Evolutionary conservation across 2,888 invertebrate species (phyloP).

Genomic region (Parnassius mnemosyne): DNA sequence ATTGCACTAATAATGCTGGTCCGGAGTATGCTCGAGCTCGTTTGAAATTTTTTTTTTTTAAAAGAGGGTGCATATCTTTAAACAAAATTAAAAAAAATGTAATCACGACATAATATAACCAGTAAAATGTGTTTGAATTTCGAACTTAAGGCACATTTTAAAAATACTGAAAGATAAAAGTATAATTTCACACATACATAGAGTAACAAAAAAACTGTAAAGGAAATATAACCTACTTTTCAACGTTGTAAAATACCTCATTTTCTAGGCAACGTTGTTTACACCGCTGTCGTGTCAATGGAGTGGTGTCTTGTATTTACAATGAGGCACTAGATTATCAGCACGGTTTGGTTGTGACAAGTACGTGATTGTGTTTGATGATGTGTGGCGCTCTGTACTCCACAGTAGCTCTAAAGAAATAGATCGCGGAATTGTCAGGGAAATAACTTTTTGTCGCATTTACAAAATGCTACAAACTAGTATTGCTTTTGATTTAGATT

Average conservation of each 20-base stretch:
- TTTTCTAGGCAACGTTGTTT: constrained; percentile 17
- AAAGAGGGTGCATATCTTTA: too few species aligned
- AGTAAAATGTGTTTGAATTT: too few species aligned
- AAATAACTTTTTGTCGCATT: background rate
- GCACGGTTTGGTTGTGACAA: constrained; percentile 18
- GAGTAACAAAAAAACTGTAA: constrained; percentile 1
- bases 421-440: constrained; percentile 4
- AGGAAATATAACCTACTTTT: constrained; percentile 20
- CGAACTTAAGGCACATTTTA: too few species aligned
- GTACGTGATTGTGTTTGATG: constrained; percentile 22
- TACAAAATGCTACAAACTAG: too few species aligned
- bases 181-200: background rate
- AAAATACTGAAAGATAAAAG: too few species aligned
- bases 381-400: constrained; percentile 14
- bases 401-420: constrained; percentile 4
- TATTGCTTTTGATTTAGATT: too few species aligned
- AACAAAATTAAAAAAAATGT: too few species aligned
- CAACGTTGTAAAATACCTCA: constrained; percentile 15
- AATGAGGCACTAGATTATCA: constrained; percentile 22
- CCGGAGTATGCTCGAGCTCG: too few species aligned
- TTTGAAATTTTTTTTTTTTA: too few species aligned
- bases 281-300: constrained; percentile 16
- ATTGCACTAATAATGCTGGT: too few species aligned
- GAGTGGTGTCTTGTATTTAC: constrained; percentile 16
- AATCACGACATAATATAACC: too few species aligned